A percentile compares a stretch with the other conserved stretches of the same genome.
Evolutionary conservation across 2,113 vertebrate genomes (phyloP).

Genomic region (Malaclemys terrapin): DNA sequence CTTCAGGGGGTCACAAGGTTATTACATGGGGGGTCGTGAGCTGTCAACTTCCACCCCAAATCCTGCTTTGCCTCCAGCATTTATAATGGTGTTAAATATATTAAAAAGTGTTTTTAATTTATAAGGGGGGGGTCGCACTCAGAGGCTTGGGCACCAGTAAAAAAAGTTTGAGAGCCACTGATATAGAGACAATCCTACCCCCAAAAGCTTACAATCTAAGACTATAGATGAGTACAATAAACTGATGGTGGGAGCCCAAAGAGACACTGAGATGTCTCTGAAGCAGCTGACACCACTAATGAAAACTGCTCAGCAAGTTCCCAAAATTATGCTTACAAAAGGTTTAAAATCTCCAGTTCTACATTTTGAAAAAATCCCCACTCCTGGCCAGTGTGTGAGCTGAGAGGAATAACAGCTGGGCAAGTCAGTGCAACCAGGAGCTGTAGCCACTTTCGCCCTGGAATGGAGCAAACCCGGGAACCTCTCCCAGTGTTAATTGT

Average conservation of each 20-base stretch:
- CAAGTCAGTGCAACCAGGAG: constrained; percentile 15
- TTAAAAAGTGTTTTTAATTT: no score
- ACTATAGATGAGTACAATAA: neutral
- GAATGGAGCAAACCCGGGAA: constrained; percentile 54
- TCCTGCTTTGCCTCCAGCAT: no score
- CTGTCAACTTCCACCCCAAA: no score
- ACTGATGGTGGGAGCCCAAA: neutral
- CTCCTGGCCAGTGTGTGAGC: neutral
- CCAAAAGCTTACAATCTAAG: neutral
- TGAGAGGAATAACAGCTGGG: constrained; percentile 35
- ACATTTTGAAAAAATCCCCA: neutral
- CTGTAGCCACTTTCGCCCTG: neutral
- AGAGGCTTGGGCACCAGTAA: no score
- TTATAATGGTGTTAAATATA: no score
- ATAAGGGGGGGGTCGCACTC: no score
- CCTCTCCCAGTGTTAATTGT: neutral
- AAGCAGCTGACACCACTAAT: neutral
- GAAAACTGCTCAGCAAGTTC: neutral
- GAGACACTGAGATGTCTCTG: neutral
- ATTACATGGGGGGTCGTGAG: no score
- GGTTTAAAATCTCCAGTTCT: neutral
- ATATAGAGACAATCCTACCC: neutral
- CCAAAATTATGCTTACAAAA: neutral
- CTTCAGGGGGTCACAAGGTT: no score
- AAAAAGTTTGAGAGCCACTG: no score